Evolutionary conservation across 2,888 invertebrate genomes (phyloP), one percentile per base, ranked within the genome.

Genomic region (Serripes groenlandicus): DNA sequence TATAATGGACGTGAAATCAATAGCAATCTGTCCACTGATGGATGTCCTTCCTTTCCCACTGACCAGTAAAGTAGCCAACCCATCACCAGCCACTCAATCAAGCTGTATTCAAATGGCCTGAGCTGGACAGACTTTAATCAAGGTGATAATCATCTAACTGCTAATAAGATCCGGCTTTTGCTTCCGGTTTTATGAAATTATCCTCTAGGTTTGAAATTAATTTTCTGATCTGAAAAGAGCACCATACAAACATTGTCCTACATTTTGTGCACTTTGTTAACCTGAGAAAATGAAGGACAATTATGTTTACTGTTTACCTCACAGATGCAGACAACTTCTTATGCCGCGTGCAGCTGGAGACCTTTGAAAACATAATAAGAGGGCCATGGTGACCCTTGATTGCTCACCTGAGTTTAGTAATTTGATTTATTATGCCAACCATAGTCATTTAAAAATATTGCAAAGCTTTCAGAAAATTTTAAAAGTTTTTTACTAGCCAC

Each of bases 11-110:
- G 30, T 34, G 11, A 30, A 66, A 66, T 66, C 66, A 66, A 37
- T 66, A 66, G 18, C 42, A 64, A 64, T 64, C 64, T 64, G 35
- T 35, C 64, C 35, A 42, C 26, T 66, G 66, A 66, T 66, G 66
- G 37, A 66, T 42, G 42, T 42, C 21, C 42, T 9, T 21, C 62
- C 62, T 21, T 15, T 34, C 62, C 32, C n/a, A 26, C 28, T 42
- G 66, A 66, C 66, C 66, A 66, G 66, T 42, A 42, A 66, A 37
- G 66, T 66, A 23, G 28, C 66, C 34, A 42, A 66, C 66, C 66
- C 37, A 66, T 66, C 66, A 42, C 37, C 35, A 32, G 66, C n/a
- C 66, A 42, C 42, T 66, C 66, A 66, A 66, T 66, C 66, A 66
- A 66, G 35, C 26, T 21, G 9, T 66, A 66, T 66, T 66, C 66